Conservation (phyloP, 2,113 vertebrate genomes). For the Okapia johnstoni region DNA sequence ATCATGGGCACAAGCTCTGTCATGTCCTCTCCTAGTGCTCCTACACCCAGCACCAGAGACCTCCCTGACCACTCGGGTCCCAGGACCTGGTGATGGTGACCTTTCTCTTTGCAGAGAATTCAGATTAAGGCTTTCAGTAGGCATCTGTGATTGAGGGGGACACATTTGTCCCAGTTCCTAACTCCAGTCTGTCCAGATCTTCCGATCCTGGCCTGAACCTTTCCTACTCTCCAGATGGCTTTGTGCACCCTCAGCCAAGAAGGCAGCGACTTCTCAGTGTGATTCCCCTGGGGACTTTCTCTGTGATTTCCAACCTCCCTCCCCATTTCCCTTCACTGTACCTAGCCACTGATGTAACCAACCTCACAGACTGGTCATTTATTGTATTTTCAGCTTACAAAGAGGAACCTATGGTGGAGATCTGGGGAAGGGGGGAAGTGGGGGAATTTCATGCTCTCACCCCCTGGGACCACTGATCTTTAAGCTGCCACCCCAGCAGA, state of each 20-base stretch:
- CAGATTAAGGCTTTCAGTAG: background rate
- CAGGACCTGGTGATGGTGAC: background rate
- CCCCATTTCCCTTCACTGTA: background rate
- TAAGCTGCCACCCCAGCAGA: background rate
- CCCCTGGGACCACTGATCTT: background rate
- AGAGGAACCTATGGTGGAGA: slow-evolving; percentile 17
- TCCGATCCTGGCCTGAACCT: background rate
- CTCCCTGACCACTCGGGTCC: background rate
- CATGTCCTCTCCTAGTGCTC: background rate
- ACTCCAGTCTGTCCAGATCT: background rate
- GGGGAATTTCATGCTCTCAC: background rate
- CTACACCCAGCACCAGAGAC: background rate
- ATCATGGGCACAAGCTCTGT: background rate
- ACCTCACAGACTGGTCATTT: background rate
- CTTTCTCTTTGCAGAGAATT: background rate
- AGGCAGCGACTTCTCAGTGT: background rate
- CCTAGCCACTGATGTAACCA: background rate
- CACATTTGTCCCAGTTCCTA: background rate
- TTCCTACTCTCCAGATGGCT: background rate
- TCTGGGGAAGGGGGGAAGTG: background rate
- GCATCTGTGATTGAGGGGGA: background rate
- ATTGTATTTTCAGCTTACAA: background rate
- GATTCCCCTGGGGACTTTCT: background rate
- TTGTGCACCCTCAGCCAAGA: background rate
- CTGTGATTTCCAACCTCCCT: background rate